Conservation (phyloP, 2,888 invertebrate genomes). For the Leptura quadrifasciata region DNA sequence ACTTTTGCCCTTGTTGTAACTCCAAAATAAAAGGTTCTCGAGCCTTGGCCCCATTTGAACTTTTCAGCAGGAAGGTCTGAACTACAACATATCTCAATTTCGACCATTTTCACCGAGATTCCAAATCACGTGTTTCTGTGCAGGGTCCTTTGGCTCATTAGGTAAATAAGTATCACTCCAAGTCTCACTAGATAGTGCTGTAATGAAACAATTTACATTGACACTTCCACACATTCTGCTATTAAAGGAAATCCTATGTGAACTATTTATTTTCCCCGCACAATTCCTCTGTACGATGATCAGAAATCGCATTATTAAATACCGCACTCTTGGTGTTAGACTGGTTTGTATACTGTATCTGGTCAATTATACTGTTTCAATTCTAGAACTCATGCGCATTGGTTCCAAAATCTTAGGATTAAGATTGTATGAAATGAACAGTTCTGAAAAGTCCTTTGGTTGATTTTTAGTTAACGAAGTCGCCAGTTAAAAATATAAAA, state of each 20-base stretch:
- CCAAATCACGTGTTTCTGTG: too few relatives aligned
- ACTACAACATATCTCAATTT: too few relatives aligned
- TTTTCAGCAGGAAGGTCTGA: too few relatives aligned
- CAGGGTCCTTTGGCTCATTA: neutral
- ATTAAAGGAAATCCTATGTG: neutral
- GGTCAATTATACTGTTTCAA: neutral
- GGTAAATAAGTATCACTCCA: neutral
- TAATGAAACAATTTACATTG: neutral
- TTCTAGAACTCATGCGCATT: neutral
- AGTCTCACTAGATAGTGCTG: constrained; percentile 2
- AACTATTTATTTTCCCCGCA: neutral
- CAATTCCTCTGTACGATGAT: constrained; percentile 17
- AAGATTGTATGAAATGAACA: constrained; percentile 17
- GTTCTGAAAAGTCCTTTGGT: neutral
- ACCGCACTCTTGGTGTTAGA: neutral
- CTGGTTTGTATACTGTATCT: constrained; percentile 5
- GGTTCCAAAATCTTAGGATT: constrained; percentile 2
- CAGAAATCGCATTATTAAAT: constrained; percentile 9
- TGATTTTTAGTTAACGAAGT: constrained; percentile 8
- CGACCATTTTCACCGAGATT: too few relatives aligned
- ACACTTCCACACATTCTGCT: neutral
- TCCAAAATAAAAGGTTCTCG: too few relatives aligned
- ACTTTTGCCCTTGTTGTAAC: too few relatives aligned
- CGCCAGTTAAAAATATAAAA: neutral
- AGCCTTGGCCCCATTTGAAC: neutral